Conservation (phyloP, 2,888 invertebrate species). For the Diarsia dahlii region DNA sequence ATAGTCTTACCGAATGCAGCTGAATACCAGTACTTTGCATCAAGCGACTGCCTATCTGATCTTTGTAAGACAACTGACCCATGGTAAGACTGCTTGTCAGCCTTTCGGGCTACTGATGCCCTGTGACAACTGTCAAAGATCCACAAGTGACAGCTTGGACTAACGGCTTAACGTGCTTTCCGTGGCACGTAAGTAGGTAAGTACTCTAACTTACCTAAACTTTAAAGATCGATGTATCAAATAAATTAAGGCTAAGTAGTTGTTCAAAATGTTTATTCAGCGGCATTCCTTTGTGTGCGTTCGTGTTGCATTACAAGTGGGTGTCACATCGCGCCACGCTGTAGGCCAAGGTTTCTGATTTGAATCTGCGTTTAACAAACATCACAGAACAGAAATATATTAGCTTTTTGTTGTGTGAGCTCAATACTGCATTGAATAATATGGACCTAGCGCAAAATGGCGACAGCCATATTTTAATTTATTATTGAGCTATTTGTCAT, state of each 20-base stretch:
- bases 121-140: no score
- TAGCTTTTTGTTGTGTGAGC: slow-evolving; percentile 14
- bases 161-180: no score
- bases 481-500: no score
- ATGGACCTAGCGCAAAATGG: background rate
- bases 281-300: slow-evolving; percentile 70
- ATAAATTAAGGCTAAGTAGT: slow-evolving; percentile 53
- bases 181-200: background rate
- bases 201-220: slow-evolving; percentile 11
- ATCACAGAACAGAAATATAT: slow-evolving; percentile 41
- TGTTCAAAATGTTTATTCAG: slow-evolving; percentile 71
- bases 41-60: no score
- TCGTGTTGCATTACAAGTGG: slow-evolving; percentile 76
- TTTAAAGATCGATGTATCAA: slow-evolving; percentile 21
- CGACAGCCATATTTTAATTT: no score
- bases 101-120: no score
- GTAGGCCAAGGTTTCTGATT: slow-evolving; percentile 75
- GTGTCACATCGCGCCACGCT: slow-evolving; percentile 72
- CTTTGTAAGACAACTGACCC: no score
- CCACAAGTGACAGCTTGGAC: no score
- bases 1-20: no score
- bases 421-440: background rate
- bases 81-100: no score
- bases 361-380: slow-evolving; percentile 55
- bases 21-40: no score